Evolutionary conservation across 2,888 invertebrate species (phyloP), one percentile per base, ranked within the genome.

Genomic region (Trichogramma evanescens): DNA sequence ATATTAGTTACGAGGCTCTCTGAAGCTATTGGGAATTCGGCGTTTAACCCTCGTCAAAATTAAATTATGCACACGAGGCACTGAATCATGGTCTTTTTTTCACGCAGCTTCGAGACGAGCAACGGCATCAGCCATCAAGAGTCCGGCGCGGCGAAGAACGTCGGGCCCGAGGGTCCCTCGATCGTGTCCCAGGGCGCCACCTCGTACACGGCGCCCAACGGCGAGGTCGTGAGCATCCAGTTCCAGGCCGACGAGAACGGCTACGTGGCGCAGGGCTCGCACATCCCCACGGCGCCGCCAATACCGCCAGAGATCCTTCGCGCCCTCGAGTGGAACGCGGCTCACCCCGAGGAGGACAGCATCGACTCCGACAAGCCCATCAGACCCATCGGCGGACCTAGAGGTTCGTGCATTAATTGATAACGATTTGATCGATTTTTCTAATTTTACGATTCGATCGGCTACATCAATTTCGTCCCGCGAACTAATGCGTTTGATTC

Each of bases 121-220:
- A 80, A 80, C 59, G 80, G 80, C n/a, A 80, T 80, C 60, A 73
- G 74, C 60, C 79, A 79, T 57, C 77, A 79, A 62, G 80, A 80
- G 66, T 68, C 75, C 1, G 80, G 80, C 3, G 75, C 73, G 58
- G 74, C 80, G 39, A 80, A 78, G 63, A 74, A 75, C 61, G 71
- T 76, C 13, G 76, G 76, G 50, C 70, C 70, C 10, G 79, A 79
- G 61, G 73, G 72, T 8, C 74, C 78, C 2, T 78, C 79, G 2
- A 74, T 77, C n/a, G 70, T 74, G 45, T 75, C 78, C 13, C 76
- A 78, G 67, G 80, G 80, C 6, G 70, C 74, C 9, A 78, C 78
- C 64, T 73, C 76, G 45, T 80, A 79, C 70, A 75, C 74, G 62
- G 77, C 77, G 26, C 80, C 80, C 4, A 80, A 80, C 63, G 80